Base-by-base conservation (phyloP, 2,113 vertebrate species). In the Macroglossus sobrinus region DNA sequence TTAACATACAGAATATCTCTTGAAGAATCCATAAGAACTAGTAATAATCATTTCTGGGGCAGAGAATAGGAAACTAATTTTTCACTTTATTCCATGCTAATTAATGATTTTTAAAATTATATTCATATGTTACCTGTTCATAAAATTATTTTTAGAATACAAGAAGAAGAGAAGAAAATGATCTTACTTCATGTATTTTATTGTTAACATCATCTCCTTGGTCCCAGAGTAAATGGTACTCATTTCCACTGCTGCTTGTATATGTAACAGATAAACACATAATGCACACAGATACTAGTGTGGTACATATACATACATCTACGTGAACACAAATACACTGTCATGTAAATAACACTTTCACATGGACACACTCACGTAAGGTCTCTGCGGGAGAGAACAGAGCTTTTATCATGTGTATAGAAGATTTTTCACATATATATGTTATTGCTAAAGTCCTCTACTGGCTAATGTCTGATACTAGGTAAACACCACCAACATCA, bases 61-160 rank as follows among this genome's bases (percentile, higher is more conserved):
- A 57, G 71, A 91, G 7, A 9, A 33, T 22, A 43, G 40, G 7
- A 85, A 55, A 78, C 19, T 74, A 9, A 33, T 50, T 86, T 84
- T 80, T 93, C 28, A 96, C 5, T 92, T 74, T 88, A 88, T 18
- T 81, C 30, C 12, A 16, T 45, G 45, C 10, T 71, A 43, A 81
- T 79, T n/a, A 74, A 50, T 74, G 19, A 69, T 78, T 59, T 89
- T 59, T 45, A 33, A 75, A 71, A 64, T 9, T 45, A 33, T 18
- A 66, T 68, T 81, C 21, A 50, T 38, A 4, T 47, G 47, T 40
- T 76, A 88, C 4, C 26, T 93, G 14, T 50, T 84, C 28, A 71
- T 21, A 85, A 90, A 47, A 82, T 71, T 76, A 80, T 63, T 80
- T 95, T 76, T 85, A 50, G 82, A 91, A 38, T n/a, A 88, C 19